A percentile compares a stretch with the other conserved stretches of the same genome.
Conservation (phyloP, 2,113 vertebrate genomes). For the Vulpes ferrilata region DNA sequence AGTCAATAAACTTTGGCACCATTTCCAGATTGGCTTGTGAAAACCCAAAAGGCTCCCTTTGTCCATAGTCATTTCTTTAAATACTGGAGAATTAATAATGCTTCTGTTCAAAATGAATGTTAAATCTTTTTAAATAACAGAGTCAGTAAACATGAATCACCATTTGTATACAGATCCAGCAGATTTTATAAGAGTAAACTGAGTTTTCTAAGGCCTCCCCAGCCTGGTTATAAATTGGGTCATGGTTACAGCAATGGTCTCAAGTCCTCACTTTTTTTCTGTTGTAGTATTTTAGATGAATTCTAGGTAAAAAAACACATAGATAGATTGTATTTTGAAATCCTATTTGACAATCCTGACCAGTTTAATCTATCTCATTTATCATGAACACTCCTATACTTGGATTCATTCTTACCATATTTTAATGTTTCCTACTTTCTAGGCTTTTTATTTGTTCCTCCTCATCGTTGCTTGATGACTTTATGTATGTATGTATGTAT, state of each 20-base stretch:
- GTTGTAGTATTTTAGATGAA: not conserved
- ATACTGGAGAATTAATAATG: slow-evolving; percentile 18
- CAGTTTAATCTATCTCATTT: not conserved
- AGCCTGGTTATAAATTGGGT: not conserved
- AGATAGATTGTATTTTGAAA: not conserved
- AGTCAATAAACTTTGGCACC: slow-evolving; percentile 29
- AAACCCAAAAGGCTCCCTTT: slow-evolving; percentile 31
- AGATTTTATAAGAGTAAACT: not conserved
- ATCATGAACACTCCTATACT: not conserved
- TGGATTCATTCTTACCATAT: not conserved
- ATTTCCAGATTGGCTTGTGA: slow-evolving; percentile 18
- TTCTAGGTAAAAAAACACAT: not conserved
- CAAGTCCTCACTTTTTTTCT: not conserved
- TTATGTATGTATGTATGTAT: not conserved
- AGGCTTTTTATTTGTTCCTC: slow-evolving; percentile 23
- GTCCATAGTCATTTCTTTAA: slow-evolving; percentile 12
- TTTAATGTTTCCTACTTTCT: slow-evolving; percentile 21
- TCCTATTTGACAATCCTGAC: not conserved
- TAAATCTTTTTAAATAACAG: not conserved
- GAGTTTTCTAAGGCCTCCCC: not conserved
- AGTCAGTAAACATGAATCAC: not conserved
- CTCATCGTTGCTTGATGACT: not conserved
- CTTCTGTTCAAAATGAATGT: slow-evolving; percentile 5
- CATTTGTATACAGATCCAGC: not conserved
- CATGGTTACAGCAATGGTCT: not conserved